Base-by-base conservation (phyloP, 37 sponge, comb jelly and placozoan species). In the Tethya wilhelma region DNA sequence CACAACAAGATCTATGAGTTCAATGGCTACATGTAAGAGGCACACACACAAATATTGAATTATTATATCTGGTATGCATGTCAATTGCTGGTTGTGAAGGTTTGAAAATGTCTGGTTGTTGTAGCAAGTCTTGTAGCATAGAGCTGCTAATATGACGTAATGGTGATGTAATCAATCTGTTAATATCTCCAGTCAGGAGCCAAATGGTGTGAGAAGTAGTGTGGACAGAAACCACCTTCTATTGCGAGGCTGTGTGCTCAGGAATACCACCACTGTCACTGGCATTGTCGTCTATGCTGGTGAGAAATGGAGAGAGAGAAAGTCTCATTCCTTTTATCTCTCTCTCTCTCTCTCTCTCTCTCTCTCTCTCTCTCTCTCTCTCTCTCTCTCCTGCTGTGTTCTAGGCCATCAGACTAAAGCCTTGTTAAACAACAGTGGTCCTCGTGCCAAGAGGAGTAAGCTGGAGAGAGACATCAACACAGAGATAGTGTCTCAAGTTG, bases 231-330 rank as follows among this genome's bases (percentile, higher is more conserved):
- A 41, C 59, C 73, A 96, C 79, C 79, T 96, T 30, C 32, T 96
- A 14, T 68, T 96, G 44, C 71, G 93, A 46, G 90, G 96, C 7
- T 90, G 90, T 68, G 71, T 84, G 31, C 41, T 96, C 63, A 64
- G 96, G 53, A 96, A 96, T 69, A 93, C 93, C 39, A 76, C 79
- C 26, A 33, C 46, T 34, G 80, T 92, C n/a, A 66, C 83, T 37
- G 96, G 96, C 32, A 29, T 96, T 36, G 91, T 92, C 7, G 79
- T 89, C 44, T 95, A 95, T 91, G 92, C 96, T 74, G 95, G 95
- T 91, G 12, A 69, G 79, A 37, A n/a, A n/a, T n/a, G n/a, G n/a
- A n/a, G n/a, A n/a, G n/a, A n/a, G n/a, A n/a, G n/a, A n/a, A n/a
- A n/a, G n/a, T 34, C 39, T 33, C 68, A 36, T 39, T 72, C 55